Base-by-base conservation (phyloP, 2,797 vertebrate species). In the Eremophila alpestris region DNA sequence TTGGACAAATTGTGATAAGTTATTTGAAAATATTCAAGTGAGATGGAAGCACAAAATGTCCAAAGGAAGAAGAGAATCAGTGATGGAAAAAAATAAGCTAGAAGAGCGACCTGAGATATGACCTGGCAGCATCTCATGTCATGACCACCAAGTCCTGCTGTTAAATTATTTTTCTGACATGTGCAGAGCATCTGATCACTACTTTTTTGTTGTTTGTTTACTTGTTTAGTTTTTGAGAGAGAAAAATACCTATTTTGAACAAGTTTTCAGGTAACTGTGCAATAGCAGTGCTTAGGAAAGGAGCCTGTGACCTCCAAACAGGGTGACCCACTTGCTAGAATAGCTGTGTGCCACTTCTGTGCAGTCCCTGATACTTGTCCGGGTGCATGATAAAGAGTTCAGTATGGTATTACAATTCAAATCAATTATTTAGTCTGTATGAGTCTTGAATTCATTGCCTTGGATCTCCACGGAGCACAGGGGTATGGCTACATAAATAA, bases 351-450 rank as follows among this genome's bases (percentile, higher is more conserved):
- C 8, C 14, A 13, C 38, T 88, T 63, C 74, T 90, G 24, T 70
- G 34, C 41, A 77, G 83, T 10, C 48, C 69, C 40, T 81, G 52
- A 13, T 26, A 32, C 68, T 18, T 63, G 16, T 67, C 59, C 56
- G 58, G 70, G 74, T 87, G 64, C 67, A 56, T 40, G 56, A 26
- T 83, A 79, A 83, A 79, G 34, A 87, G 52, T 74, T 83, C 78
- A 52, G 83, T 23, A 8, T 64, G 24, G 49, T 23, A 34, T 94
- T 95, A 60, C 85, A 65, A 75, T 75, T 58, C 62, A 45, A 71
- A 83, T 96, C 24, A 93, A 96, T 96, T 95, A 96, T 96, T 96
- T 83, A 94, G 21, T 48, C 62, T 59, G 4, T 71, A 26, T 75
- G 34, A 87, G 45, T 62, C 64, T 93, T 64, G 52, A 85, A 87